Percentiles rank a stretch among this genome's conserved stretches.
Conservation (phyloP, 2,797 vertebrate species). For the Parauchenoglanis punctatus region DNA sequence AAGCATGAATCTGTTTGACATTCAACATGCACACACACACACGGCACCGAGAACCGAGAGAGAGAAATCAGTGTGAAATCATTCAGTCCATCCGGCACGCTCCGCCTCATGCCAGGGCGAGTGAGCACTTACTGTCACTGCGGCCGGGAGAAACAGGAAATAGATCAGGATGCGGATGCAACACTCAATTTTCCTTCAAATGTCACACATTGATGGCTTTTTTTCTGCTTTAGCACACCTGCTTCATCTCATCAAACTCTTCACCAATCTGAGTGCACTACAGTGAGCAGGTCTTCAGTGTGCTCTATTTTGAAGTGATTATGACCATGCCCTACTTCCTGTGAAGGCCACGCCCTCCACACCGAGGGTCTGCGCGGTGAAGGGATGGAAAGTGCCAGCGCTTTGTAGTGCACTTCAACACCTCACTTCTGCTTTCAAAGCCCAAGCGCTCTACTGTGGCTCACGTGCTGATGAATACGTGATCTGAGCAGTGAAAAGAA, state of each 20-base stretch:
- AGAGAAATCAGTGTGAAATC: not conserved
- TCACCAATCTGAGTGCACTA: not conserved
- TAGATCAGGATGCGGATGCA: not conserved
- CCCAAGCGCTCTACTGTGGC: not conserved
- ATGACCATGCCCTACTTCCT: not conserved
- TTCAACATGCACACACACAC: not conserved
- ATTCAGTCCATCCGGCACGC: not conserved
- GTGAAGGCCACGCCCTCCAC: not conserved
- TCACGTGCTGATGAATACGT: not conserved
- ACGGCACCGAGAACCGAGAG: not conserved
- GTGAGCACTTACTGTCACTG: not conserved
- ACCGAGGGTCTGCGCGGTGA: not conserved
- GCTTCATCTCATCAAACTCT: slow-evolving; percentile 7
- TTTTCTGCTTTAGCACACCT: slow-evolving; percentile 6
- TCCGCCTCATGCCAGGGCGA: not conserved
- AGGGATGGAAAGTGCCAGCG: not conserved
- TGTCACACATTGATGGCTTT: not conserved
- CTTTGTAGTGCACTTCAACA: not conserved
- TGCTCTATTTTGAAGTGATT: not conserved
- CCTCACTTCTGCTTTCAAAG: not conserved
- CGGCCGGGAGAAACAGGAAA: not conserved
- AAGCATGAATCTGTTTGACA: not conserved
- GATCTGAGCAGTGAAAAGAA: not conserved
- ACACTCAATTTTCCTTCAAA: not conserved
- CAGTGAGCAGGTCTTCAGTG: not conserved